A percentile compares a stretch with the other conserved stretches of the same genome.
Evolutionary conservation across 2,797 vertebrate species (phyloP).

Genomic region (Denticeps clupeoides): DNA sequence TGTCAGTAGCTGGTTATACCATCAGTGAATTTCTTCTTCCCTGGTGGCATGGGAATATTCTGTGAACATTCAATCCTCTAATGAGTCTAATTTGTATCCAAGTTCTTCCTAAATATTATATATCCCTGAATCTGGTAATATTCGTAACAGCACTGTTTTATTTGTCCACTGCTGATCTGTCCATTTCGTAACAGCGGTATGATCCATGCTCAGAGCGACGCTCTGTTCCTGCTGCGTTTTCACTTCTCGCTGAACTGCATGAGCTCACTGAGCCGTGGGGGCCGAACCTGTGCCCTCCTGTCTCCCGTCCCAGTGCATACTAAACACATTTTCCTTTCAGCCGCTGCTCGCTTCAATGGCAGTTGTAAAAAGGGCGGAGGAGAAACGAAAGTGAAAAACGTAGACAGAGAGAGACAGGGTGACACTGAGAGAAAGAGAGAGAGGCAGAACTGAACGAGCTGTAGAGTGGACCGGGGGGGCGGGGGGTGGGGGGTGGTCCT

Average conservation of each 20-base stretch:
- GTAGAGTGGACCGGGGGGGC: constrained; percentile 1
- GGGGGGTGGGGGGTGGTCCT: constrained; percentile 8
- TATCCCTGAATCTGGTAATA: too few relatives aligned
- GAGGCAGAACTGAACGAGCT: constrained; percentile 8
- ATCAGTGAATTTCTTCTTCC: too few relatives aligned
- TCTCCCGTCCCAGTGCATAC: constrained; percentile 13
- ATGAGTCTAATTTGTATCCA: too few relatives aligned
- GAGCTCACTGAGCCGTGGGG: neutral
- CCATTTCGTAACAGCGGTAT: too few relatives aligned
- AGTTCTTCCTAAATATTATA: too few relatives aligned
- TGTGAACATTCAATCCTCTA: too few relatives aligned
- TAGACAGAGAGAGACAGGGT: neutral
- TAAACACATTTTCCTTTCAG: constrained; percentile 19
- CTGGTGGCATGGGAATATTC: too few relatives aligned
- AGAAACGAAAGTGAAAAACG: neutral
- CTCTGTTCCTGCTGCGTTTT: neutral
- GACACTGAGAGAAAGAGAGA: constrained; percentile 4
- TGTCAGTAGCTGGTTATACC: too few relatives aligned
- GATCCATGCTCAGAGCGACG: too few relatives aligned
- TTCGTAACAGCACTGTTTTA: too few relatives aligned
- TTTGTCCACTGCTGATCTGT: too few relatives aligned
- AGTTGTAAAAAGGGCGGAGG: neutral
- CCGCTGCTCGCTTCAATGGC: constrained; percentile 8
- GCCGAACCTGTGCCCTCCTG: constrained; percentile 1
- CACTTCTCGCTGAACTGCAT: neutral